Evolutionary conservation across 2,797 vertebrate species (phyloP).

Genomic region (Pterois miles): DNA sequence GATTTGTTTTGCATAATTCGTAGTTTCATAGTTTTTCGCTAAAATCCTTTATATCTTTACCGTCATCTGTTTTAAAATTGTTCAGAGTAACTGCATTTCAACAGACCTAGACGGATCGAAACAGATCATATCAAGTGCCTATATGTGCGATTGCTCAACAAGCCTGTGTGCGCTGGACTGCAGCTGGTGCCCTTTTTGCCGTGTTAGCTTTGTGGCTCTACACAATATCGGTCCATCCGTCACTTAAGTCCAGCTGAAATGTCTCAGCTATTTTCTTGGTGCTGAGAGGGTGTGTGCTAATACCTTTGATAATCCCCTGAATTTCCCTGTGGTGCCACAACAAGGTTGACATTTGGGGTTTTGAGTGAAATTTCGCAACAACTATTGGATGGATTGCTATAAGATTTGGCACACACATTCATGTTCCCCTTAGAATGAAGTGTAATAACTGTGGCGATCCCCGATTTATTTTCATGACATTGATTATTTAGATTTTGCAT

Average conservation of each 20-base stretch:
- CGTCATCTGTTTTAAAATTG: slow-evolving; percentile 16
- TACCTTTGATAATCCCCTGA: neutral
- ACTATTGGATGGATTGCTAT: neutral
- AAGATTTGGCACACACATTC: neutral
- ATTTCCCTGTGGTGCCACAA: neutral
- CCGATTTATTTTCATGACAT: neutral
- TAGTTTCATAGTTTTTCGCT: neutral
- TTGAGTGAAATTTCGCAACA: neutral
- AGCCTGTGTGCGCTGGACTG: neutral
- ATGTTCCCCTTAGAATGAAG: neutral
- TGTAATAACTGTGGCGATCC: neutral
- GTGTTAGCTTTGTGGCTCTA: neutral
- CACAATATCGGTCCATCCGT: too few species aligned
- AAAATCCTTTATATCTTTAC: neutral
- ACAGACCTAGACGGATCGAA: neutral
- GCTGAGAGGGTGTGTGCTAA: neutral
- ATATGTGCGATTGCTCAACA: neutral
- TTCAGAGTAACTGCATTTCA: neutral
- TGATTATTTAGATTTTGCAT: neutral
- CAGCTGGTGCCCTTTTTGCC: neutral
- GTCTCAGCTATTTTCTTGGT: neutral
- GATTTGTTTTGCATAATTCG: neutral
- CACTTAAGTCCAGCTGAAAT: neutral
- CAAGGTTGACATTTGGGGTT: neutral
- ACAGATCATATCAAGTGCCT: neutral